A percentile compares a stretch with the other conserved stretches of the same genome.
Conservation (phyloP, 2,888 invertebrate genomes). For the Aphodius sticticus region DNA sequence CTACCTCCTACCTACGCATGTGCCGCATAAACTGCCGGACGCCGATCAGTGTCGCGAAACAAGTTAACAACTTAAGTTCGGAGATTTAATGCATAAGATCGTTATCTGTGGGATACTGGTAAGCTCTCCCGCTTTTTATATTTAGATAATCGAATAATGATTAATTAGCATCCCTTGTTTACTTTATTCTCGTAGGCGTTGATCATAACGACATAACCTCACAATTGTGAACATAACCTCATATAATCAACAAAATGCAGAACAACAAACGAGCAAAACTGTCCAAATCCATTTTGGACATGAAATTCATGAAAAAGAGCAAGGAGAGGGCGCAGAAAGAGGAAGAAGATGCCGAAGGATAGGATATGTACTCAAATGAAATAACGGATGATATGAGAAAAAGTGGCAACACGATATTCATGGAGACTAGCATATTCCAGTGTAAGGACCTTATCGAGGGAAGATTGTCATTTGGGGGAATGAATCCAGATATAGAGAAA, state of each 20-base stretch:
- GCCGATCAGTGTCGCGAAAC: too few relatives aligned
- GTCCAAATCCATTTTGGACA: conserved; percentile 79
- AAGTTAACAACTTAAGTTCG: too few relatives aligned
- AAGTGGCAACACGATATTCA: conserved; percentile 69
- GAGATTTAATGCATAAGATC: too few relatives aligned
- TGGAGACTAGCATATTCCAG: conserved; percentile 78
- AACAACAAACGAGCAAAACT: conserved; percentile 62
- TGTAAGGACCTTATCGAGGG: conserved; percentile 85
- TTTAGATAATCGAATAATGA: background rate
- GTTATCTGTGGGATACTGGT: too few relatives aligned
- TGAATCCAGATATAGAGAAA: conserved; percentile 91
- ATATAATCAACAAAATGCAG: conserved; percentile 46
- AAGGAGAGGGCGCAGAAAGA: conserved; percentile 75
- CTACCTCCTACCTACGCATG: too few relatives aligned
- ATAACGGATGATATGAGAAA: conserved; percentile 77
- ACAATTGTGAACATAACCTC: background rate
- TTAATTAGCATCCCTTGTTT: background rate
- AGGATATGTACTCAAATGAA: conserved; percentile 75
- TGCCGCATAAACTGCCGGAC: too few relatives aligned
- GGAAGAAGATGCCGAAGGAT: conserved; percentile 68
- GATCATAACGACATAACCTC: background rate
- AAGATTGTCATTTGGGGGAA: conserved; percentile 88
- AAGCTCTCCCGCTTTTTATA: background rate
- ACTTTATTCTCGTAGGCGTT: conserved; percentile 8
- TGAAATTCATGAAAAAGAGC: conserved; percentile 83